Evolutionary conservation across 1,140 invertebrate genomes (phyloP), one percentile per base, ranked within the genome.

Genomic region (Forficula auricularia): DNA sequence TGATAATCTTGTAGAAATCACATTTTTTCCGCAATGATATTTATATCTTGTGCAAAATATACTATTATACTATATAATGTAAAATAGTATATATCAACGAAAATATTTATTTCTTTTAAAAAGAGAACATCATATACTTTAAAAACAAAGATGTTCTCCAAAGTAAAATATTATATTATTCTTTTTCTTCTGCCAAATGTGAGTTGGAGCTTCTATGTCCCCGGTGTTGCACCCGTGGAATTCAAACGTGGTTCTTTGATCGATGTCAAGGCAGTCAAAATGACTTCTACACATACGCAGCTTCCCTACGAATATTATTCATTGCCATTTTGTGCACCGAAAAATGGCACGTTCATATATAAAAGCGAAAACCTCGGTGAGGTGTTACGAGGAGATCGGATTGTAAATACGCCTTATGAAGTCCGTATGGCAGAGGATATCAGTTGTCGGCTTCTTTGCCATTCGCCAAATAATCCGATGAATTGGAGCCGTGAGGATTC

Each of bases 241-340:
- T 98, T 94, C 61, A 75, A 72, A 47, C 76, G 74, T 57, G 79
- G 79, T 12, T 75, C 87, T 55, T 69, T 65, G 53, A 91, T 98
- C 51, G 88, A 94, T 66, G 89, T 98, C 3, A 94, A 89, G 68
- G 91, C 90, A 53, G 88, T 96, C 12, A 97, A 96, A 70, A 87
- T 96, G 82, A 95, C 90, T 0, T 96, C 90, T 64, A 86, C 82
- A 41, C 82, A 83, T 48, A 97, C 92, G 16, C 90, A 97, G 63
- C 67, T 98, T 52, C 92, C 94, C 3, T 98, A 95, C 58, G 88
- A 92, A 59, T 98, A 97, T 70, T 98, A 98, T 64, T 89, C 87
- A 2, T 60, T 97, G 35, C 81, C 79, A 34, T 83, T 94, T 54
- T 98, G 94, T 61, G 68, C 76, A 53, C 92, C 94, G 18, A 79